These are phyloP conservation scores for Ips nitidus DNA, from an alignment of 1,140 invertebrate species.

Conservation along the genomic window DNA sequence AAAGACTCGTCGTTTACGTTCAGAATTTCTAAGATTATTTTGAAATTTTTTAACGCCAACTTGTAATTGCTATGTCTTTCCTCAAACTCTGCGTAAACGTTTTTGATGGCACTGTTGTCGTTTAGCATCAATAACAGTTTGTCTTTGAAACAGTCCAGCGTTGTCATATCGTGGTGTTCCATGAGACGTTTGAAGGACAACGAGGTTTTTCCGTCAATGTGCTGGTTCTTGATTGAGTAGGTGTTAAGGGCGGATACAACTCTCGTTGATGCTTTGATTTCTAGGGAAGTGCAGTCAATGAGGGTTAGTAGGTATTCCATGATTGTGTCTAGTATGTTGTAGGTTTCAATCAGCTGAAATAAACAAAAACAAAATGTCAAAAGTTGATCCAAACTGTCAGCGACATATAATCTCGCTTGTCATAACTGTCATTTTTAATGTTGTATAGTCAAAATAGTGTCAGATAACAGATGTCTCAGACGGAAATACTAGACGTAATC, in stretches of 20 bases:
- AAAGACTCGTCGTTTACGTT: slow-evolving; percentile 43
- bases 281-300: slow-evolving; percentile 40
- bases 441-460: too few relatives aligned
- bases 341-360: slow-evolving; percentile 31
- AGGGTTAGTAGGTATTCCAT: slow-evolving; percentile 40
- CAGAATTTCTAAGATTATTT: slow-evolving; percentile 46
- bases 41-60: slow-evolving; percentile 47
- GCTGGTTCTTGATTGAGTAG: slow-evolving; percentile 31
- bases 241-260: slow-evolving; percentile 34
- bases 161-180: slow-evolving; percentile 25
- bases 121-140: slow-evolving; percentile 38
- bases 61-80: slow-evolving; percentile 43
- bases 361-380: background rate
- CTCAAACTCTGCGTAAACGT: slow-evolving; percentile 36
- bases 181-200: slow-evolving; percentile 31
- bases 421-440: too few relatives aligned
- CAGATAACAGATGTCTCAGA: too few relatives aligned
- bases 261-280: slow-evolving; percentile 37
- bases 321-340: slow-evolving; percentile 37
- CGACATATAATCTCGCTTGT: too few relatives aligned
- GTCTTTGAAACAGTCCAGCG: slow-evolving; percentile 35
- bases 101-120: slow-evolving; percentile 32
- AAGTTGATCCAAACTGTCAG: too few relatives aligned
- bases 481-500: too few relatives aligned
- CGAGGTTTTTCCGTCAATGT: slow-evolving; percentile 30